A percentile compares a stretch with the other conserved stretches of the same genome.
These are phyloP conservation scores for Tragopan temminckii DNA, from an alignment of 2,797 vertebrate species.

Conservation along the genomic window DNA sequence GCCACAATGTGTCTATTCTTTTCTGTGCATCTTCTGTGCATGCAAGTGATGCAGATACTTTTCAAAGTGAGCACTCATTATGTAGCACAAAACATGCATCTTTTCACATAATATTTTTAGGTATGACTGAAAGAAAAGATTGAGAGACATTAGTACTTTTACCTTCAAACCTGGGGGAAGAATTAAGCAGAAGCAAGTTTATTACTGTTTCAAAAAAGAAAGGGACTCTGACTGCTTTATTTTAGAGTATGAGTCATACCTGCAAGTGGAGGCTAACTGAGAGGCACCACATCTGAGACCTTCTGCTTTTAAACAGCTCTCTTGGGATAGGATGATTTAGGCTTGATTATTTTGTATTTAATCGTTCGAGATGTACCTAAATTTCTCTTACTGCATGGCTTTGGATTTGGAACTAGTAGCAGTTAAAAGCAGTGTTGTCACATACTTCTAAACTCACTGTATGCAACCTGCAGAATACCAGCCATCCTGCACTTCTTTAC, in stretches of 20 bases:
- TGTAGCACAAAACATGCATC: rapidly evolving
- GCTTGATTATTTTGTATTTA: background rate
- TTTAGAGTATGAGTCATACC: background rate
- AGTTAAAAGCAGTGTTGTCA: background rate
- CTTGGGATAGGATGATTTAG: background rate
- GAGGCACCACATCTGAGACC: background rate
- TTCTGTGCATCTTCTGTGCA: background rate
- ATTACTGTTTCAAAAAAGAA: background rate
- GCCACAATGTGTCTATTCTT: background rate
- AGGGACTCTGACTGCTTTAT: background rate
- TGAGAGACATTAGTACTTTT: background rate
- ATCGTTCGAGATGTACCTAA: background rate
- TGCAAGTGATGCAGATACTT: background rate
- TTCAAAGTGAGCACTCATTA: background rate
- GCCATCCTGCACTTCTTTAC: background rate
- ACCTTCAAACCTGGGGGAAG: background rate
- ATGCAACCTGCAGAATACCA: background rate
- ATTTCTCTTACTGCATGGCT: background rate
- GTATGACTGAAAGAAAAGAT: background rate
- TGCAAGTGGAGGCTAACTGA: background rate
- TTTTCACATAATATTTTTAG: background rate
- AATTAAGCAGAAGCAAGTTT: background rate
- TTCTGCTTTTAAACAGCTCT: background rate
- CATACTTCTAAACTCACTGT: background rate
- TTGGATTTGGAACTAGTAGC: background rate